Evolutionary conservation across 1,140 invertebrate species (phyloP).

Genomic region (Cydia pomonella): DNA sequence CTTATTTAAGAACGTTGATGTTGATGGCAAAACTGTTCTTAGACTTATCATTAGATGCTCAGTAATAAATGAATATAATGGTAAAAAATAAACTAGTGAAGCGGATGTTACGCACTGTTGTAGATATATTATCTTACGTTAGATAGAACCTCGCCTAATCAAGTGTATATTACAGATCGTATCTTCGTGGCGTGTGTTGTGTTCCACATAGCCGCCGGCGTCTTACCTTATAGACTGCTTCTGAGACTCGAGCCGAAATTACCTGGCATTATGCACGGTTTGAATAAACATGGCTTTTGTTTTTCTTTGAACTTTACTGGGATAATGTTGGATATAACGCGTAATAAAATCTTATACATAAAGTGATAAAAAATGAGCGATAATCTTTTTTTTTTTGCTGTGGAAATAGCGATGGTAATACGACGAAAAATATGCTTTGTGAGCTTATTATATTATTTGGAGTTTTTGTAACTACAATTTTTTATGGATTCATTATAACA

Average conservation of each 20-base stretch:
- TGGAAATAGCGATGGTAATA: background rate
- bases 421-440: background rate
- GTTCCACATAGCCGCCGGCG: slow-evolving; percentile 13
- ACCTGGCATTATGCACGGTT: slow-evolving; percentile 23
- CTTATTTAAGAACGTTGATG: too few relatives aligned
- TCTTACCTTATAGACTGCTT: slow-evolving; percentile 3
- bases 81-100: background rate
- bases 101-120: background rate
- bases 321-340: background rate
- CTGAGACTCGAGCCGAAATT: slow-evolving; percentile 9
- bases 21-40: background rate
- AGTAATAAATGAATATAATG: background rate
- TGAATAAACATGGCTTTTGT: slow-evolving; percentile 1
- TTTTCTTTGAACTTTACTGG: slow-evolving; percentile 27
- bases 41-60: background rate
- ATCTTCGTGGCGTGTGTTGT: background rate
- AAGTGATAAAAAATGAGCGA: slow-evolving; percentile 9
- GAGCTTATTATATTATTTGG: background rate
- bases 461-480: background rate
- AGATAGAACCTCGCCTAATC: slow-evolving; percentile 16
- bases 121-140: background rate
- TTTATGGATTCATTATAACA: too few relatives aligned
- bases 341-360: background rate
- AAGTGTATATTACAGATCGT: slow-evolving; percentile 17
- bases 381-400: background rate